Percentiles rank a stretch among this genome's conserved stretches.
phyloP scores from a whole-genome alignment of 2,888 invertebrate genomes.

The Ichneumon xanthorius region DNA sequence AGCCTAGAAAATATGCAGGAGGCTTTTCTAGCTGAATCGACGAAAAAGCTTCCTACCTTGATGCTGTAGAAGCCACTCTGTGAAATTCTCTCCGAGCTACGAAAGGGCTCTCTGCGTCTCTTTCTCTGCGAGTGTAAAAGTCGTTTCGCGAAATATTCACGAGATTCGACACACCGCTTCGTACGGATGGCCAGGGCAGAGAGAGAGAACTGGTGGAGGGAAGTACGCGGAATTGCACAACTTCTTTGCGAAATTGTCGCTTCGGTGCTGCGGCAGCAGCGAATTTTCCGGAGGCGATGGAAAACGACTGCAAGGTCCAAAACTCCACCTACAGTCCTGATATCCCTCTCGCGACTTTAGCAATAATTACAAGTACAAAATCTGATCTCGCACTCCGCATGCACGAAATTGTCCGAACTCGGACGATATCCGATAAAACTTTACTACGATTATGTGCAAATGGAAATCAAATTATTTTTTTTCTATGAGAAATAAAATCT shows the following conservation, averaged over 20 bases:
- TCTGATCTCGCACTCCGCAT: conserved; percentile 45
- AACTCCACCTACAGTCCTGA: conserved; percentile 3
- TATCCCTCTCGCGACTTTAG: conserved; percentile 31
- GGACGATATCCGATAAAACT: conserved; percentile 48
- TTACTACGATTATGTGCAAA: conserved; percentile 59
- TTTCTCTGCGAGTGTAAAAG: conserved; percentile 47
- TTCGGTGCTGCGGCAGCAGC: conserved; percentile 14
- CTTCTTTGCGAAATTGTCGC: conserved; percentile 62
- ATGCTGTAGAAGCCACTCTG: conserved; percentile 30
- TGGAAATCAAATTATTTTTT: conserved; percentile 3
- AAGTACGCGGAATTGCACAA: conserved; percentile 59
- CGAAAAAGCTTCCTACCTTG: conserved; percentile 47
- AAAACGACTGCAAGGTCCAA: conserved; percentile 21
- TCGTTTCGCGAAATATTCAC: conserved; percentile 63
- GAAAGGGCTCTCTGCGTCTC: conserved; percentile 10
- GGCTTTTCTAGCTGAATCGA: conserved; percentile 56
- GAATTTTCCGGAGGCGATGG: conserved; percentile 39
- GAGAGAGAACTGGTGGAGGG: conserved; percentile 18
- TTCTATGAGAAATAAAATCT: background rate
- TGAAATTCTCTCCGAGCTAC: conserved; percentile 38
- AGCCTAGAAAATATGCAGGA: conserved; percentile 60
- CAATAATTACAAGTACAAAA: conserved; percentile 62
- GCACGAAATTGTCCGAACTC: conserved; percentile 57
- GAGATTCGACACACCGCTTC: conserved; percentile 53
- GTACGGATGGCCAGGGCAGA: conserved; percentile 38